phyloP scores from a whole-genome alignment of 2,113 vertebrate species.

The Mesitornis unicolor region DNA sequence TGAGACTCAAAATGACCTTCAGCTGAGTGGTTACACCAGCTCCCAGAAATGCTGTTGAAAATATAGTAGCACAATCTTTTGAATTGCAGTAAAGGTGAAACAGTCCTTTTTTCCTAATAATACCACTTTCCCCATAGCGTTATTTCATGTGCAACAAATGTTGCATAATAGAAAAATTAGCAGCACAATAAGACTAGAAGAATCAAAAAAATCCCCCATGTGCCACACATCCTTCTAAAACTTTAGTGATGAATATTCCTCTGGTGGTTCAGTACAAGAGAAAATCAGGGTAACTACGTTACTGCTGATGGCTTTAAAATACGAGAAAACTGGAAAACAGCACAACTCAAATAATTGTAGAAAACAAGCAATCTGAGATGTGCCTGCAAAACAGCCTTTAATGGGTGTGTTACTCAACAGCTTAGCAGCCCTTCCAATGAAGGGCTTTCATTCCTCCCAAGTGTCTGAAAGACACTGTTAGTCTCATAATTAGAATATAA shows the following conservation, averaged over 20 bases:
- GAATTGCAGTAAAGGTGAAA: neutral
- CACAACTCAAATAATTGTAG: neutral
- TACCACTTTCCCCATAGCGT: neutral
- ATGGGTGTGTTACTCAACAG: neutral
- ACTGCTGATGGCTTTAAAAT: neutral
- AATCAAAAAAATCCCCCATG: neutral
- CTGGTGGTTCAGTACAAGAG: neutral
- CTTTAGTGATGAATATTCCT: neutral
- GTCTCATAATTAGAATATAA: neutral
- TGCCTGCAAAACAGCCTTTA: neutral
- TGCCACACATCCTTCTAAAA: neutral
- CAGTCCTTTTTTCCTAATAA: neutral
- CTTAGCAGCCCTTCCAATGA: neutral
- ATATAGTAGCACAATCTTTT: neutral
- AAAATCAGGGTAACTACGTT: neutral
- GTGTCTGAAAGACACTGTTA: neutral
- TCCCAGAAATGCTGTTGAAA: neutral
- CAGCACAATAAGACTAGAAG: neutral
- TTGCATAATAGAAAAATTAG: neutral
- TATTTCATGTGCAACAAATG: neutral
- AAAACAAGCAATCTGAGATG: neutral
- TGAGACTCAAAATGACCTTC: neutral
- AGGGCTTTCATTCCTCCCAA: neutral
- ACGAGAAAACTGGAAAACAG: neutral
- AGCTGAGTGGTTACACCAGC: neutral